These are phyloP conservation scores for Mirounga angustirostris DNA, from an alignment of 2,113 vertebrate genomes.

Conservation along the genomic window DNA sequence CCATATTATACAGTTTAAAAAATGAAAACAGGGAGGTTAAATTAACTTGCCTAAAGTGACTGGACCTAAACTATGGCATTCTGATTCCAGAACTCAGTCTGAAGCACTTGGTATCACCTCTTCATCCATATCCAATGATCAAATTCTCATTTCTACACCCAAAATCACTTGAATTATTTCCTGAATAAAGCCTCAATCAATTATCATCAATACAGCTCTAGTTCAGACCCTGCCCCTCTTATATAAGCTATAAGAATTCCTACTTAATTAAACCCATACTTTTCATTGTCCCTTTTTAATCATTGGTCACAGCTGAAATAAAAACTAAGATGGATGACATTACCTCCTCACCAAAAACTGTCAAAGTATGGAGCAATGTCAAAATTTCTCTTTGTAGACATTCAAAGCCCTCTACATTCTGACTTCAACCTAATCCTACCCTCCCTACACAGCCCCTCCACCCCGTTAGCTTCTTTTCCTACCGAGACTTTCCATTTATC, in stretches of 20 bases:
- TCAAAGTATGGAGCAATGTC: background rate
- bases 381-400: background rate
- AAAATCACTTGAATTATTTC: background rate
- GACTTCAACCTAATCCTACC: background rate
- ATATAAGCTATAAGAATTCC: background rate
- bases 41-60: background rate
- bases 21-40: background rate
- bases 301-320: background rate
- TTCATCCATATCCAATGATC: background rate
- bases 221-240: background rate
- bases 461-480: background rate
- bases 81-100: background rate
- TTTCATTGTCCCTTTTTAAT: background rate
- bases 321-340: constrained; percentile 2
- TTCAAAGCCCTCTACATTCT: background rate
- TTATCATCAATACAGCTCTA: background rate
- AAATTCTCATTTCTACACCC: background rate
- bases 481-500: background rate
- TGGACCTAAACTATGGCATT: background rate
- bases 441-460: background rate
- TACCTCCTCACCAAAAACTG: background rate
- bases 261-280: constrained; percentile 23
- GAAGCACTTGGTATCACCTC: background rate
- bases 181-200: constrained; percentile 3
- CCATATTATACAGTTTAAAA: background rate